A percentile compares a stretch with the other conserved stretches of the same genome.
Evolutionary conservation across 1,140 invertebrate genomes (phyloP).

Genomic region (Drosophila pallidifrons): DNA sequence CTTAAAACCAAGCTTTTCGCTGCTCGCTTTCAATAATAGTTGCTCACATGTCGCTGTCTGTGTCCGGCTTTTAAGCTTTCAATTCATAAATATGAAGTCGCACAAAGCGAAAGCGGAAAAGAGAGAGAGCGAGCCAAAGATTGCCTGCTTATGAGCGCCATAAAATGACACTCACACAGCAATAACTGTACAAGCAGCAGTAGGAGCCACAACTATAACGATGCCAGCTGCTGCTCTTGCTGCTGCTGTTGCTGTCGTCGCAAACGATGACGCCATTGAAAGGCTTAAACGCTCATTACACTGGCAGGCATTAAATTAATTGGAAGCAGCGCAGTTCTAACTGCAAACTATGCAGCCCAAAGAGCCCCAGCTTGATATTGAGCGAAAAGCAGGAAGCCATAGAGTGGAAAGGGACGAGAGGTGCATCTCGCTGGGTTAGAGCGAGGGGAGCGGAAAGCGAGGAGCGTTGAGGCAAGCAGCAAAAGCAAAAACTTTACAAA

Average conservation of each 20-base stretch:
- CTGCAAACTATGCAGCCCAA: slow-evolving; percentile 41
- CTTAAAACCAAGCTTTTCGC: slow-evolving; percentile 23
- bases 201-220: slow-evolving; percentile 15
- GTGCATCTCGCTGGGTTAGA: background rate
- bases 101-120: slow-evolving; percentile 32
- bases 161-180: slow-evolving; percentile 41
- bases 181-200: slow-evolving; percentile 17
- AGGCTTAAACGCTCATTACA: slow-evolving; percentile 81
- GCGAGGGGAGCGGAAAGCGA: background rate
- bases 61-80: slow-evolving; percentile 43
- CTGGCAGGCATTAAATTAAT: slow-evolving; percentile 80
- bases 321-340: slow-evolving; percentile 68
- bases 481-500: slow-evolving; percentile 77
- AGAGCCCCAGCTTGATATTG: slow-evolving; percentile 25
- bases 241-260: slow-evolving; percentile 6
- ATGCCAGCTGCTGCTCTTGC: slow-evolving; percentile 32
- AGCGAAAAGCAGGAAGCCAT: background rate
- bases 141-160: slow-evolving; percentile 51
- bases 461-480: slow-evolving; percentile 35
- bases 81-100: slow-evolving; percentile 44
- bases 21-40: slow-evolving; percentile 25
- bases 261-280: slow-evolving; percentile 53
- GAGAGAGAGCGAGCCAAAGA: slow-evolving; percentile 22
- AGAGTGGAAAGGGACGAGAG: background rate
- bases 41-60: slow-evolving; percentile 25